These are phyloP conservation scores for Pimephales promelas DNA, from an alignment of 2,113 vertebrate species.

Conservation along the genomic window DNA sequence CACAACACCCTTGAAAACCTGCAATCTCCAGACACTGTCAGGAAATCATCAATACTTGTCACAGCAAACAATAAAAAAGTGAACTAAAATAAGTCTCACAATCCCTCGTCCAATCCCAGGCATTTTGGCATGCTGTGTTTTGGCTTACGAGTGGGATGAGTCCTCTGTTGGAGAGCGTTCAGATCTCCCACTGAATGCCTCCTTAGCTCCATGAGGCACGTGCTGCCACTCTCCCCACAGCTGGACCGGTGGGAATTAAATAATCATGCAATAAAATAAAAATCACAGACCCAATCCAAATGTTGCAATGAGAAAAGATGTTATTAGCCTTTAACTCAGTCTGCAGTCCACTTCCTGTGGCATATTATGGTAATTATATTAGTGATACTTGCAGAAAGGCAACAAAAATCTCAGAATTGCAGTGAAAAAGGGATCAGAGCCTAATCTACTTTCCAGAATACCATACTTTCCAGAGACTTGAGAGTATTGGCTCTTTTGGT, in stretches of 20 bases:
- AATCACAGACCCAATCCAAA: background rate
- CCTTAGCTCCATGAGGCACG: background rate
- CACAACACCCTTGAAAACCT: background rate
- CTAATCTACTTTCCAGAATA: no score
- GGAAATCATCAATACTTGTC: slow-evolving; percentile 18
- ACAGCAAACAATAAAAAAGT: background rate
- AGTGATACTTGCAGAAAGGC: background rate
- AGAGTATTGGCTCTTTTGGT: background rate
- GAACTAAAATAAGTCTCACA: background rate
- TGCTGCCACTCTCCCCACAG: slow-evolving; percentile 1
- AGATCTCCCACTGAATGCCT: background rate
- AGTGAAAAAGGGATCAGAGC: background rate
- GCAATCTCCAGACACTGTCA: slow-evolving; percentile 1
- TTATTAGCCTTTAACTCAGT: background rate
- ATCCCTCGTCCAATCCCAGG: background rate
- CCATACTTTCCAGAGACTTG: background rate
- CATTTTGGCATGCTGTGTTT: background rate
- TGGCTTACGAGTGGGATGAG: background rate
- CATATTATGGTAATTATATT: background rate
- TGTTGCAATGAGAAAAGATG: background rate
- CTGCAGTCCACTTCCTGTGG: background rate
- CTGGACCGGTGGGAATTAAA: slow-evolving; percentile 4
- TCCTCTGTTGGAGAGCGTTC: slow-evolving; percentile 13
- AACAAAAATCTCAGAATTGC: background rate
- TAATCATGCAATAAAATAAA: background rate